Percentiles rank a stretch among this genome's conserved stretches.
Evolutionary conservation across 2,888 invertebrate genomes (phyloP).

Genomic region (Synergus gifuensis): DNA sequence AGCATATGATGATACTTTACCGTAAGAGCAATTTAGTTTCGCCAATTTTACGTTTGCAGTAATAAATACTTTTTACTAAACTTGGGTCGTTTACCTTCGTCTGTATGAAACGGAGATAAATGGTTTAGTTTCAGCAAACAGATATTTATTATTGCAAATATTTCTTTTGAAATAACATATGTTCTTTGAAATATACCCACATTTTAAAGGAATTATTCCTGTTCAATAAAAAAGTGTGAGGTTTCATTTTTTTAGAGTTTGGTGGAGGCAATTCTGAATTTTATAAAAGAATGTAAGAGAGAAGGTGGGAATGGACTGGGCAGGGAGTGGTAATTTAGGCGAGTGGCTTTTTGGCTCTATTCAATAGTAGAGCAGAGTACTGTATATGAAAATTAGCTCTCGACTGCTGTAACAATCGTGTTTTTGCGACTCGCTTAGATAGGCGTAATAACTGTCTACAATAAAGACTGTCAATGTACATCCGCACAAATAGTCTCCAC

Average conservation of each 20-base stretch:
- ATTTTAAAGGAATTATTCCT: neutral
- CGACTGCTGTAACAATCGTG: slow-evolving; percentile 38
- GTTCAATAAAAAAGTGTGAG: neutral
- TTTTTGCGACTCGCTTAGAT: slow-evolving; percentile 40
- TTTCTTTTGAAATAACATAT: too few species aligned
- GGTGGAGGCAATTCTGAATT: slow-evolving; percentile 20
- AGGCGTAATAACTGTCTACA: slow-evolving; percentile 35
- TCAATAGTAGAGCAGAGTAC: slow-evolving; percentile 36
- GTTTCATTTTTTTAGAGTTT: slow-evolving; percentile 12
- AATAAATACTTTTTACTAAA: too few species aligned
- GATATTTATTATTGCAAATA: too few species aligned
- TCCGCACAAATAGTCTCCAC: neutral
- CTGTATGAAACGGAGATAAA: too few species aligned
- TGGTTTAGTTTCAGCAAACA: neutral
- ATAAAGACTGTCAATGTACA: slow-evolving; percentile 31
- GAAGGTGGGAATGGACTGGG: slow-evolving; percentile 33
- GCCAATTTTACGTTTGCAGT: too few species aligned
- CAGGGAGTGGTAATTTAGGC: slow-evolving; percentile 37
- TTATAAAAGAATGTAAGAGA: slow-evolving; percentile 26
- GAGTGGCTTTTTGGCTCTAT: slow-evolving; percentile 41
- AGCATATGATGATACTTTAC: too few species aligned
- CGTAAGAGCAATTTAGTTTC: too few species aligned
- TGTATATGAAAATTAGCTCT: slow-evolving; percentile 42
- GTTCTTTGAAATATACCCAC: neutral
- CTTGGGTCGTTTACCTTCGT: too few species aligned